Percentiles rank a stretch among this genome's conserved stretches.
These are phyloP conservation scores for Dilophus febrilis DNA, from an alignment of 2,888 invertebrate species.

Conservation along the genomic window DNA sequence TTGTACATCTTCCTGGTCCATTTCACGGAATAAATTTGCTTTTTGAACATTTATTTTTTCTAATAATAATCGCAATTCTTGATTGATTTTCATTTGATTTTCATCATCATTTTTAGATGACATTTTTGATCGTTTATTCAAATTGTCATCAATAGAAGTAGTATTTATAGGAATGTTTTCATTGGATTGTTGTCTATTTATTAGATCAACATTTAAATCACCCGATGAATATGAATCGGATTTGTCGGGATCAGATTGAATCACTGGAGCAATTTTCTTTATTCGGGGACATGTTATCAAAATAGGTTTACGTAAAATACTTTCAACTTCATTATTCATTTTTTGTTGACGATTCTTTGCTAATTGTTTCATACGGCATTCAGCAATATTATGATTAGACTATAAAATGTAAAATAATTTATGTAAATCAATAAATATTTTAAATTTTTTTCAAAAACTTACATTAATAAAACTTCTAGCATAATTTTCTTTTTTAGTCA, in stretches of 20 bases:
- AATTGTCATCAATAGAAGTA: constrained; percentile 16
- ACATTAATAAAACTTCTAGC: constrained; percentile 2
- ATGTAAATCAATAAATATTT: too few species aligned
- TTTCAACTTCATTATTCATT: constrained; percentile 35
- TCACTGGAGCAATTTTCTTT: not conserved
- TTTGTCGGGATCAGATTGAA: not conserved
- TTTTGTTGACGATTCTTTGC: constrained; percentile 31
- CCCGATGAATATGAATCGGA: not conserved
- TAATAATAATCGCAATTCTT: constrained; percentile 21
- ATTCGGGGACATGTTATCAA: constrained; percentile 22
- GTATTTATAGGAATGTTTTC: too few species aligned
- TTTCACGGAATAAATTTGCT: constrained; percentile 19
- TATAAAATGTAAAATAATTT: too few species aligned
- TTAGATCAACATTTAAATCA: constrained; percentile 1
- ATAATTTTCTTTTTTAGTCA: constrained; percentile 23
- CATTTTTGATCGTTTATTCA: constrained; percentile 14
- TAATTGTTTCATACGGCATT: constrained; percentile 28
- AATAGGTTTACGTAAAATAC: constrained; percentile 22
- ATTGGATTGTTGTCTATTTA: too few species aligned
- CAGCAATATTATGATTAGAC: constrained; percentile 28
- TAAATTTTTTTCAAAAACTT: constrained; percentile 1
- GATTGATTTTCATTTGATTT: too few species aligned
- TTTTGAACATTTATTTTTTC: constrained; percentile 24
- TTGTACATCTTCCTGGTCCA: constrained; percentile 4
- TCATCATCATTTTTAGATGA: not conserved